Evolutionary conservation across 2,113 vertebrate genomes (phyloP).

Genomic region (Gorsachius goisagi): DNA sequence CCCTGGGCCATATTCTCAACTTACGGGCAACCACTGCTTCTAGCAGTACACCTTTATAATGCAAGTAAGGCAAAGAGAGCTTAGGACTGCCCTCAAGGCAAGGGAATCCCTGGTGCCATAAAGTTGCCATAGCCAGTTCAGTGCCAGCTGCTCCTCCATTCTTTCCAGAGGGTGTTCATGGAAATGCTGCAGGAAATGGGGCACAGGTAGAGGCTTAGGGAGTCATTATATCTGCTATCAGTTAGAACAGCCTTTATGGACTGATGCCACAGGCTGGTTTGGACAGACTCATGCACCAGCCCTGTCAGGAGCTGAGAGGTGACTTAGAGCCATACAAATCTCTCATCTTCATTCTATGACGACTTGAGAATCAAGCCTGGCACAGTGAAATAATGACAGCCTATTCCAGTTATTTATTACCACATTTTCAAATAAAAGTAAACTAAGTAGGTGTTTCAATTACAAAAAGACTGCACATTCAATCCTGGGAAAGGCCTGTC

Average conservation of each 20-base stretch:
- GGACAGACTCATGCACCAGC: neutral
- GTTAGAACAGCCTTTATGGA: neutral
- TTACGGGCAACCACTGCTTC: neutral
- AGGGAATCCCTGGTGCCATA: neutral
- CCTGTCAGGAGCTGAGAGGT: neutral
- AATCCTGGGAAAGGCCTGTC: neutral
- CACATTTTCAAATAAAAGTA: neutral
- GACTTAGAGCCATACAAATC: neutral
- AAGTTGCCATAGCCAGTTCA: neutral
- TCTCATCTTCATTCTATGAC: neutral
- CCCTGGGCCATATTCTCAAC: neutral
- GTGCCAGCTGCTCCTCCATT: neutral
- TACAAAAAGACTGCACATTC: neutral
- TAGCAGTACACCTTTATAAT: neutral
- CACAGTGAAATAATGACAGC: neutral
- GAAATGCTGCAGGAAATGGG: neutral
- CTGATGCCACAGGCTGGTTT: neutral
- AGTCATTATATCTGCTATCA: neutral
- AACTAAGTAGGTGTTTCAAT: neutral
- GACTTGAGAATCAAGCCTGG: neutral
- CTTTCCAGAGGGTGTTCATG: neutral
- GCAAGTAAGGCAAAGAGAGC: neutral
- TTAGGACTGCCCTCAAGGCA: neutral
- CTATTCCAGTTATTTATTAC: neutral
- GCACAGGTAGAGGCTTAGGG: neutral